Evolutionary conservation across 2,113 vertebrate genomes (phyloP).

Genomic region (Calyptomena viridis): DNA sequence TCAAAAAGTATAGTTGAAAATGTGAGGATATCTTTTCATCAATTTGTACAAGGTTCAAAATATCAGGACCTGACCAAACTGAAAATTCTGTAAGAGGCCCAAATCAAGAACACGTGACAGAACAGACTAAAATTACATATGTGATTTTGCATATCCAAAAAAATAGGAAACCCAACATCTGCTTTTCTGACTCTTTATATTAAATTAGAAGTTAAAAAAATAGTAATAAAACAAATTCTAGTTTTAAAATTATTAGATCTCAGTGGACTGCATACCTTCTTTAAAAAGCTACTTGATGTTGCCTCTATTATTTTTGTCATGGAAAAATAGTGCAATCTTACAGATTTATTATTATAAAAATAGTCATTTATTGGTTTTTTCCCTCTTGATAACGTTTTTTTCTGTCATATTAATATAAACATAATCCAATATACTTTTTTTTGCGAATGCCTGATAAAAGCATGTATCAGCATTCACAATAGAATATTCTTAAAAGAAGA

Average conservation of each 20-base stretch:
- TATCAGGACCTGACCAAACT: neutral
- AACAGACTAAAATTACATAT: neutral
- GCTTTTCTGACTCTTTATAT: neutral
- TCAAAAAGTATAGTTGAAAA: neutral
- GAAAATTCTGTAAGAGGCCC: neutral
- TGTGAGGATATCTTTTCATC: neutral
- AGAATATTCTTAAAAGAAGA: neutral
- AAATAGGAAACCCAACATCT: neutral
- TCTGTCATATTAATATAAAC: neutral
- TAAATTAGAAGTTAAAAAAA: neutral
- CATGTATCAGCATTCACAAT: neutral
- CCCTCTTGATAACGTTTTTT: neutral
- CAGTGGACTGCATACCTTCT: neutral
- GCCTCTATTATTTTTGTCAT: neutral
- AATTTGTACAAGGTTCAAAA: neutral
- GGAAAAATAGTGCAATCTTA: neutral
- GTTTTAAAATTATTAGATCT: neutral
- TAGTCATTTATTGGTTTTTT: neutral
- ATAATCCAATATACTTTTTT: neutral
- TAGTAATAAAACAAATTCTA: too few relatives aligned
- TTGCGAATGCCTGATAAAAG: neutral
- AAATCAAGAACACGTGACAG: neutral
- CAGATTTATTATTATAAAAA: neutral
- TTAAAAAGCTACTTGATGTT: neutral
- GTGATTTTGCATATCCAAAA: neutral